Evolutionary conservation across 2,797 vertebrate species (phyloP), one percentile per base, ranked within the genome.

Genomic region (Pitangus sulphuratus): DNA sequence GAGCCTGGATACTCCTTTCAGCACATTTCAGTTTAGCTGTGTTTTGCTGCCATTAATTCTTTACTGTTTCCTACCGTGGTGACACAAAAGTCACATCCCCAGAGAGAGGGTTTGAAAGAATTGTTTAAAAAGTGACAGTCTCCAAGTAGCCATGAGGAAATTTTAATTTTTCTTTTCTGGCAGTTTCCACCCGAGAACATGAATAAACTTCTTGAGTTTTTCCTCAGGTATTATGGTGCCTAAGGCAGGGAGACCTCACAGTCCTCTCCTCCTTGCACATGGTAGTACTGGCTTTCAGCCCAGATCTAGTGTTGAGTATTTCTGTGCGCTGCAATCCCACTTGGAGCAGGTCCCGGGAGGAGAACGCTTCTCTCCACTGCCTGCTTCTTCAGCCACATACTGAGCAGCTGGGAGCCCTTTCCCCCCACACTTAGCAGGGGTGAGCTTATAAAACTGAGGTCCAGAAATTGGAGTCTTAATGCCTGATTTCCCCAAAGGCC

Each of bases 401-500:
- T 6, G 10, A 14, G 8, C 21, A 25, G 4, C 0, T 1, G 51
- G 33, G 17, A 90, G 22, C 33, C n/a, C 28, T 48, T 83, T 64
- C 1, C 11, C n/a, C 51, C 11, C n/a, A 35, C 48, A 1, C 18
- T 14, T 14, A 19, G 11, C 17, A 50, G 12, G 17, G 14, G 1
- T 47, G 5, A 54, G 14, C 4, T 24, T 0, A n/a, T 16, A 57
- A 77, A 77, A 61, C 5, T 0, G 0, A 74, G n/a, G 9, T 4
- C 15, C 31, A 54, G 42, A 76, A 58, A 47, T 17, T 0, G 47
- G 39, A 54, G 26, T 25, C 65, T 0, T 0, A 1, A 11, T 5
- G 11, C 15, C 66, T 42, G 20, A 8, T 33, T 81, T 60, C 21
- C 12, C 20, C 31, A 26, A 5, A 39, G 16, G 11, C 35, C 5